Evolutionary conservation across 2,113 vertebrate genomes (phyloP), one percentile per base, ranked within the genome.

Genomic region (Nesogale talazaci): DNA sequence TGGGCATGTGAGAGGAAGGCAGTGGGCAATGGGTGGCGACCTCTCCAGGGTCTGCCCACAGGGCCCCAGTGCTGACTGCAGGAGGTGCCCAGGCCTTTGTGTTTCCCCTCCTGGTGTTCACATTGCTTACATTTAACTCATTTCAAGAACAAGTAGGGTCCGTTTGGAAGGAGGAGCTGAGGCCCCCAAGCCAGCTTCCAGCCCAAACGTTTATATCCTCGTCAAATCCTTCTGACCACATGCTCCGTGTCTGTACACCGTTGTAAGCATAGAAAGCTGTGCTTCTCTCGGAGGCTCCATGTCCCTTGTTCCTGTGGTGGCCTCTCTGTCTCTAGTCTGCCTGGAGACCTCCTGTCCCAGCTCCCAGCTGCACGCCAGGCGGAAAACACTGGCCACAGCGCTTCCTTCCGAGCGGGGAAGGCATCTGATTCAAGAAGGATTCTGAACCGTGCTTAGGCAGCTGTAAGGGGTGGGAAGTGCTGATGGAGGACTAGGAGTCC

Each of bases 131-230:
- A 27, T 46, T 40, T 29, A 36, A 38, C 36, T 40, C 6, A 14
- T 3, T 36, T 63, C 42, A 36, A 38, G 36, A 75, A 15, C 29
- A 46, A 90, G 75, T 65, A 57, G 87, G 61, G 56, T 87, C 23
- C 5, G 15, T 52, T 61, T 59, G 4, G 31, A 46, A 22, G 10
- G 34, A 56, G 15, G 6, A 2, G 46, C 42, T 34, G 42, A 36
- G 67, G 79, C 22, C 36, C 78, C n/a, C 12, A 23, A 46, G 40
- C 76, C 83, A 93, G 7, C 79, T 77, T 87, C 67, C 79, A 10
- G 52, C 15, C 31, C 15, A 20, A 76, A 65, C 81, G 65, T 0
- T 29, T 31, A 29, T 27, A 79, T 93, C 65, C 31, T 76, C 59
- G 22, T 34, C 65, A 17, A 6, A 29, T 29, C 12, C 14, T 69